Evolutionary conservation across 1,140 invertebrate genomes (phyloP).

Genomic region (Probaryconus sp.): DNA sequence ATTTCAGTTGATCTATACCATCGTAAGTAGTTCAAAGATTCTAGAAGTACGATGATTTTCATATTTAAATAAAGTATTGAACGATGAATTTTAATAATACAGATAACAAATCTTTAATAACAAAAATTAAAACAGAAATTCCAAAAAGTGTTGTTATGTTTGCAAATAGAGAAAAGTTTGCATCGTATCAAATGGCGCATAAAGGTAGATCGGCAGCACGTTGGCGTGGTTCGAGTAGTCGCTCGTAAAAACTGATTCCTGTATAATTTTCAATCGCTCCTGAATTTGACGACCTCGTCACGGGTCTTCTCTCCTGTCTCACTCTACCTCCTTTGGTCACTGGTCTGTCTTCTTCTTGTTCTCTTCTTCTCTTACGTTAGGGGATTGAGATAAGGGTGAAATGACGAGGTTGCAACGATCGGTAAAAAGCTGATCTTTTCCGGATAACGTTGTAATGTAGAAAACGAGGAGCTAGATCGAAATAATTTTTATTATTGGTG

Average conservation of each 20-base stretch:
- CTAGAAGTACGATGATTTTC: no score
- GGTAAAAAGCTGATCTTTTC: slow-evolving; percentile 78
- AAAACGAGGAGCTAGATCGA: slow-evolving; percentile 45
- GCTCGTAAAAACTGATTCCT: slow-evolving; percentile 78
- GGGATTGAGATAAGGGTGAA: slow-evolving; percentile 75
- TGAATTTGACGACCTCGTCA: slow-evolving; percentile 78
- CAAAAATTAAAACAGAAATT: neutral
- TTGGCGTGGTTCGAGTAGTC: slow-evolving; percentile 66
- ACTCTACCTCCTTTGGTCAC: slow-evolving; percentile 37
- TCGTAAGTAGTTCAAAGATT: no score
- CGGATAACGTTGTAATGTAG: slow-evolving; percentile 68
- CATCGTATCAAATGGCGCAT: slow-evolving; percentile 36
- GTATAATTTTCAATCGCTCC: slow-evolving; percentile 79
- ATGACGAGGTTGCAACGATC: slow-evolving; percentile 79
- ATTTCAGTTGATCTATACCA: no score
- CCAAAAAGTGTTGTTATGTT: neutral
- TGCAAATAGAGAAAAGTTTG: slow-evolving; percentile 28
- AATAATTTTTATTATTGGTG: no score
- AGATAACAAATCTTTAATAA: neutral
- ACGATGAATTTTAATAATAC: no score
- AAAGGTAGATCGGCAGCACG: slow-evolving; percentile 57
- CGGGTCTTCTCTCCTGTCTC: slow-evolving; percentile 59
- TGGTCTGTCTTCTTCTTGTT: slow-evolving; percentile 46
- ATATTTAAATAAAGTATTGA: no score
- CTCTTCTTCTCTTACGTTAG: slow-evolving; percentile 60